Evolutionary conservation across 2,888 invertebrate species (phyloP), one percentile per base, ranked within the genome.

Genomic region (Mythimna ferrago): DNA sequence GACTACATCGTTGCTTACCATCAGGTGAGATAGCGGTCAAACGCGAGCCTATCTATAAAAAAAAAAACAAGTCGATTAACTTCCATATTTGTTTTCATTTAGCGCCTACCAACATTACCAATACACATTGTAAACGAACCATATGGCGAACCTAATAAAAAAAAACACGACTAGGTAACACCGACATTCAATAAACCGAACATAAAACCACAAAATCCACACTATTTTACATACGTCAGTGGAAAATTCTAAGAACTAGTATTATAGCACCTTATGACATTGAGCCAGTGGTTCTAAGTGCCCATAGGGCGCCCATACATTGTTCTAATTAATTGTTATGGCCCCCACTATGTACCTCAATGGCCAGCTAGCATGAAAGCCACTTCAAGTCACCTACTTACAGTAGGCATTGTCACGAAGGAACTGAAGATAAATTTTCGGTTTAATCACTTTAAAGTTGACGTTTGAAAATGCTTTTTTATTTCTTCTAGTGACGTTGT

Each of bases 271-370:
- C 78, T 83, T 71, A 78, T 88, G 89, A 90, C 89, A 89, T 88
- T 88, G 89, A 73, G 80, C 65, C 66, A 76, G 73, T 86, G 78
- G 85, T 81, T 82, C 83, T 72, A 80, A 80, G 82, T 81, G 81
- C 82, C 72, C 83, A 82, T 84, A 88, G 85, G 87, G 87, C 83
- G 83, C 84, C 86, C 85, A 89, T 92, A 94, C 92, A 92, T 93
- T 94, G 94, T 92, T 94, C 92, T 94, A 95, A 95, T 95, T 95
- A 95, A 95, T 95, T 94, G 94, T 94, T 94, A 94, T 91, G 82
- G 91, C 90, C 90, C 90, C 89, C 91, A 91, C 92, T 92, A 91
- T 90, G 89, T 70, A 83, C 88, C 87, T 87, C 91, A 94, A 95
- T 90, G 91, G 91, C 92, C 82, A 80, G 83, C 79, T 83, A 86